A percentile compares a stretch with the other conserved stretches of the same genome.
These are phyloP conservation scores for Drosophila busckii DNA, from an alignment of 1,140 invertebrate genomes.

Conservation along the genomic window DNA sequence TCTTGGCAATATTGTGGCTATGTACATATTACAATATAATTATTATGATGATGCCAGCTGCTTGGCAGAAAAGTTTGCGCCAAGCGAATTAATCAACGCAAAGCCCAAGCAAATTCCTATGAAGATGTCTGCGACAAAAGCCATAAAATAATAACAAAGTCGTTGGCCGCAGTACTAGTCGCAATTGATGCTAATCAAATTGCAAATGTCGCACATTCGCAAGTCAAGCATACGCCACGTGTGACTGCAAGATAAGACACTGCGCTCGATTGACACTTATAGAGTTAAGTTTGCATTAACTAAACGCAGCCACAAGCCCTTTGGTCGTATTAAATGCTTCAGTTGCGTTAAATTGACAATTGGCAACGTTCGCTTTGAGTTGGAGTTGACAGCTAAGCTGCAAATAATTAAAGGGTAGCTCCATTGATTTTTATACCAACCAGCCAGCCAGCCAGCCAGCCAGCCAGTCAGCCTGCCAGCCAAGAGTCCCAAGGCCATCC, in stretches of 20 bases:
- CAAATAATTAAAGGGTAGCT: no score
- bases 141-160: constrained; percentile 16
- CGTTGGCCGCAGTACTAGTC: constrained; percentile 8
- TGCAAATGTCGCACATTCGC: constrained; percentile 29
- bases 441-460: no score
- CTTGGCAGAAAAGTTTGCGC: constrained; percentile 50
- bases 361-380: no score
- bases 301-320: no score
- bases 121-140: constrained; percentile 16
- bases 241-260: neutral
- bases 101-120: constrained; percentile 34
- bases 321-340: no score
- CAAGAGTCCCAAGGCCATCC: no score
- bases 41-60: constrained; percentile 43
- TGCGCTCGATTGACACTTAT: no score
- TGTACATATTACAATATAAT: constrained; percentile 62
- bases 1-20: constrained; percentile 8
- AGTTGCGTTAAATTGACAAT: no score
- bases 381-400: no score
- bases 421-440: no score
- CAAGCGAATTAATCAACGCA: constrained; percentile 53
- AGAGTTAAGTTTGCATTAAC: no score
- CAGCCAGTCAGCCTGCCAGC: no score
- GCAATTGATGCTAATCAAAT: constrained; percentile 37
- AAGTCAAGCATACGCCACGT: constrained; percentile 22